A percentile compares a stretch with the other conserved stretches of the same genome.
phyloP scores from a whole-genome alignment of 2,113 vertebrate species.

The Zosterops lateralis region DNA sequence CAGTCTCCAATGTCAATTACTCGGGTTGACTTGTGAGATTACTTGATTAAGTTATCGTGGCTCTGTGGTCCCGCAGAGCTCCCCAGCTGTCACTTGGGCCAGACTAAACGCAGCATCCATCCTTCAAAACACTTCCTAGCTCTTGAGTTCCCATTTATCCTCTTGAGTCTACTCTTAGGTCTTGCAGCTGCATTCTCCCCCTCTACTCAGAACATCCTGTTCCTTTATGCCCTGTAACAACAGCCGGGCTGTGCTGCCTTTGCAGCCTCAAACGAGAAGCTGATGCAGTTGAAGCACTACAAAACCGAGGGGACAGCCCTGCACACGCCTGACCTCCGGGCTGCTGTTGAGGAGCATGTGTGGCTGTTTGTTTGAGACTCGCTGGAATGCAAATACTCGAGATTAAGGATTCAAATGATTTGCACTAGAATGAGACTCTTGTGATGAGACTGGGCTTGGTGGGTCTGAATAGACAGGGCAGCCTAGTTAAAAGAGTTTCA shows the following conservation, averaged over 20 bases:
- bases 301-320: neutral
- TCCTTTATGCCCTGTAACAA: neutral
- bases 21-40: neutral
- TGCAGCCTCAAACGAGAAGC: neutral
- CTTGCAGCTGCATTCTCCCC: neutral
- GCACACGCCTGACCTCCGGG: neutral
- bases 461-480: neutral
- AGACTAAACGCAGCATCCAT: neutral
- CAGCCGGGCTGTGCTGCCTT: neutral
- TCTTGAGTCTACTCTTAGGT: neutral
- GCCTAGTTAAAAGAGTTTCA: neutral
- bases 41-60: neutral
- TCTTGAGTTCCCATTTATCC: neutral
- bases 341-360: neutral
- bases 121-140: neutral
- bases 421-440: constrained; percentile 32
- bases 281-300: neutral
- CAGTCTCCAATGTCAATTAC: neutral
- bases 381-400: constrained; percentile 22
- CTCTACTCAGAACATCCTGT: neutral
- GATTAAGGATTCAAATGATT: constrained; percentile 43
- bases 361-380: constrained; percentile 19
- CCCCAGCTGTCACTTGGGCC: neutral
- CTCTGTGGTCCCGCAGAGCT: fast-evolving
- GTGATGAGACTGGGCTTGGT: neutral